Evolutionary conservation across 2,113 vertebrate species (phyloP).

Genomic region (Lophotis ruficrista): DNA sequence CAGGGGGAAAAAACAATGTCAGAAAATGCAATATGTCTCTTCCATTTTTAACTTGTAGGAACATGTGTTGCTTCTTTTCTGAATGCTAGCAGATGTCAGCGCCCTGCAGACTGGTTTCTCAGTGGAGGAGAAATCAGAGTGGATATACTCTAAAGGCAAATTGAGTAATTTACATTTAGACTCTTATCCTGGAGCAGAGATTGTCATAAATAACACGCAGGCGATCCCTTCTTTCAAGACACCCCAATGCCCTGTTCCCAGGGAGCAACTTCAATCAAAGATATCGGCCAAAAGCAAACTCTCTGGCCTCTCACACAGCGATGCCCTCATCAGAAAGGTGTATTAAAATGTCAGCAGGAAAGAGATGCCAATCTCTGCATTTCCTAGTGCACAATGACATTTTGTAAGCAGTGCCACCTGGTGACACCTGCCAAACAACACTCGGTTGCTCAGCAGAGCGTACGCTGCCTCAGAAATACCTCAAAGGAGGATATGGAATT

Average conservation of each 20-base stretch:
- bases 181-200: constrained; percentile 34
- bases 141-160: constrained; percentile 54
- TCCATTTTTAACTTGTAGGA: constrained; percentile 61
- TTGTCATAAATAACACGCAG: constrained; percentile 37
- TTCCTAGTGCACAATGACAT: constrained; percentile 35
- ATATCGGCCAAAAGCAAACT: constrained; percentile 7
- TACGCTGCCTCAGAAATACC: neutral
- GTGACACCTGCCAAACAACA: constrained; percentile 65
- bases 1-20: constrained; percentile 26
- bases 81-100: constrained; percentile 60
- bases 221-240: constrained; percentile 33
- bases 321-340: constrained; percentile 57
- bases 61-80: constrained; percentile 50
- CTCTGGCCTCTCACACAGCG: constrained; percentile 8
- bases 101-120: constrained; percentile 51
- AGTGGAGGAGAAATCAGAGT: constrained; percentile 38
- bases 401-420: constrained; percentile 67
- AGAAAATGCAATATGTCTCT: constrained; percentile 45
- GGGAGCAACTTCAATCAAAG: constrained; percentile 56
- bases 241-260: neutral
- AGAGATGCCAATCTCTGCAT: constrained; percentile 54
- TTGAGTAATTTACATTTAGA: constrained; percentile 65
- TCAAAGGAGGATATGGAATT: neutral
- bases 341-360: constrained; percentile 66
- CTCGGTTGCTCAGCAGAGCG: neutral